phyloP scores from a whole-genome alignment of 2,113 vertebrate species.

The Thamnophis sirtalis region DNA sequence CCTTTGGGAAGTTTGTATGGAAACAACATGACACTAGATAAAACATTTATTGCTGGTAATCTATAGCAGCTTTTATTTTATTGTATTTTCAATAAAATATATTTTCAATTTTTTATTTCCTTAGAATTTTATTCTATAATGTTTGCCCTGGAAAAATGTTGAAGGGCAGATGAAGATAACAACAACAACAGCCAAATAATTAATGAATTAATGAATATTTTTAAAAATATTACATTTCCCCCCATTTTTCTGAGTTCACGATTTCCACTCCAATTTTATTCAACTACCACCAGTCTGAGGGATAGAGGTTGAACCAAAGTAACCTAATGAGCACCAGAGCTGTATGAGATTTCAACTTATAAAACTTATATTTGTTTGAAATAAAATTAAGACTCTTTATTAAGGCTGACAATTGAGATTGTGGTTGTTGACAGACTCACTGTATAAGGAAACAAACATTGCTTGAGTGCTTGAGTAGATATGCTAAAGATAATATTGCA shows the following conservation, averaged over 20 bases:
- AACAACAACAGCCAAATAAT: background rate
- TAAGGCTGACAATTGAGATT: background rate
- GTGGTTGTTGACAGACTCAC: background rate
- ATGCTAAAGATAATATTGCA: background rate
- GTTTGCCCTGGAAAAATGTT: background rate
- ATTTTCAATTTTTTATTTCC: background rate
- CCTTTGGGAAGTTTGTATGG: background rate
- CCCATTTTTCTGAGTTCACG: background rate
- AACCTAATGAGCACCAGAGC: background rate
- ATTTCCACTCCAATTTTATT: background rate
- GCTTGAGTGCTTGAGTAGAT: background rate
- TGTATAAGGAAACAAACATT: background rate
- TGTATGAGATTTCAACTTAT: background rate
- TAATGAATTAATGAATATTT: background rate
- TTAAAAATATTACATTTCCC: background rate
- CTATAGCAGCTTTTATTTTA: background rate
- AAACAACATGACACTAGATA: background rate
- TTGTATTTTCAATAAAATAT: background rate
- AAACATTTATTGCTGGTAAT: background rate
- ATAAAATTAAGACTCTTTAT: background rate
- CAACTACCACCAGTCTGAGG: background rate
- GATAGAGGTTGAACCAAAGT: background rate
- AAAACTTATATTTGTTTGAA: background rate
- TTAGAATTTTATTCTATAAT: background rate
- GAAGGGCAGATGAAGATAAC: background rate